Base-by-base conservation (phyloP, 2,797 vertebrate species). In the Cephalopachus bancanus region DNA sequence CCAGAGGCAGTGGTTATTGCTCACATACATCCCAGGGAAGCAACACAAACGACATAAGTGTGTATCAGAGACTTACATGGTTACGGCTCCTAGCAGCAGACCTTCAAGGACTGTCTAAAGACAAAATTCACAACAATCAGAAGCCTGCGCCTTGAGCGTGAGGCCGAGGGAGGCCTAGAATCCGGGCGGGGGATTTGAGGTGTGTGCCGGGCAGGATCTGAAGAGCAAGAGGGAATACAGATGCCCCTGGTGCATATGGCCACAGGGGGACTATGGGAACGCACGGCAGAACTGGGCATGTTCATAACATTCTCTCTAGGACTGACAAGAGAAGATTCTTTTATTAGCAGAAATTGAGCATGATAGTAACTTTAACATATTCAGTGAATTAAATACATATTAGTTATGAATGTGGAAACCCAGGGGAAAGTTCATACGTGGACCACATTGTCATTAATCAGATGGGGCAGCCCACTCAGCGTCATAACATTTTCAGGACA, bases 31-130 rank as follows among this genome's bases (percentile, higher is more conserved):
- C 69, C 87, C 65, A 64, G 69, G 76, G 83, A 90, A 53, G n/a
- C 33, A 55, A n/a, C 74, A 49, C 19, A 53, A 51, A 57, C n/a
- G 69, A 15, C 71, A 60, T 53, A 93, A 92, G 72, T 8, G 10
- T 49, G 59, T 12, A 85, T 44, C n/a, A 60, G 93, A 97, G 92
- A 99, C 99, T 99, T 98, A 99, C 98, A 86, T 98, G 22, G 99
- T 89, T 83, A 99, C 3, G 8, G 98, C 98, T 98, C 99, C 99
- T 16, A 99, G 99, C 98, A 99, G 98, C 96, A 99, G 97, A 44
- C 99, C 99, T 98, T 99, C 98, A 94, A 97, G 97, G 84, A 99
- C 0, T 11, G 99, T 99, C 99, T 99, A 88, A 75, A 98, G 98
- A 90, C 71, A 11, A 69, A 98, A 97, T 72, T 55, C 57, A 97